phyloP scores from a whole-genome alignment of 2,888 invertebrate genomes.

The Cerastis leucographa region DNA sequence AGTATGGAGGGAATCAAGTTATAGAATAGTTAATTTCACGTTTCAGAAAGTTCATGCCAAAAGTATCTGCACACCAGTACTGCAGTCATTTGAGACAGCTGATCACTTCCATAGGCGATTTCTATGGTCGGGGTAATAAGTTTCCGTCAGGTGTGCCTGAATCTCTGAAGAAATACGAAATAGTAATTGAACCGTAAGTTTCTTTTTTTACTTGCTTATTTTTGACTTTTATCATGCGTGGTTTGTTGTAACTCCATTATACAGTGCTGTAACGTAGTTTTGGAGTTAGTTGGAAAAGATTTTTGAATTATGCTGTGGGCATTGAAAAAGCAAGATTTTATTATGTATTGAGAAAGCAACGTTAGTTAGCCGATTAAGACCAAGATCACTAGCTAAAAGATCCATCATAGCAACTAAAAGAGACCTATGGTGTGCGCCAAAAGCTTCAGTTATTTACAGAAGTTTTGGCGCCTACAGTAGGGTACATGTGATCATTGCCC shows the following conservation, averaged over 20 bases:
- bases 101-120: conserved; percentile 95
- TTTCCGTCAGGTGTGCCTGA: conserved; percentile 94
- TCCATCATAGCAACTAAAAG: neutral
- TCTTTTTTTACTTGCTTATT: conserved; percentile 1
- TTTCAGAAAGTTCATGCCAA: conserved; percentile 97
- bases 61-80: conserved; percentile 96
- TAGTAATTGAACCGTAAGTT: conserved; percentile 97
- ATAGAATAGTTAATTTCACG: conserved; percentile 44
- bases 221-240: neutral
- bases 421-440: neutral
- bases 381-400: neutral
- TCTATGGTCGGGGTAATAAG: conserved; percentile 87
- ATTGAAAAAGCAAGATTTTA: neutral
- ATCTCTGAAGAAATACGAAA: conserved; percentile 93
- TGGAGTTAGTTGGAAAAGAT: no score
- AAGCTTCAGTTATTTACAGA: neutral
- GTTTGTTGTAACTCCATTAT: neutral
- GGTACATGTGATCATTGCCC: neutral
- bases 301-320: neutral
- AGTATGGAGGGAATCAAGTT: neutral
- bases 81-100: conserved; percentile 95
- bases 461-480: neutral
- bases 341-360: neutral
- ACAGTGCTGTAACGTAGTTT: no score
- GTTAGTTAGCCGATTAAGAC: neutral